These are phyloP conservation scores for Nematopogon swammerdamellus DNA, from an alignment of 2,888 invertebrate genomes.

Conservation along the genomic window DNA sequence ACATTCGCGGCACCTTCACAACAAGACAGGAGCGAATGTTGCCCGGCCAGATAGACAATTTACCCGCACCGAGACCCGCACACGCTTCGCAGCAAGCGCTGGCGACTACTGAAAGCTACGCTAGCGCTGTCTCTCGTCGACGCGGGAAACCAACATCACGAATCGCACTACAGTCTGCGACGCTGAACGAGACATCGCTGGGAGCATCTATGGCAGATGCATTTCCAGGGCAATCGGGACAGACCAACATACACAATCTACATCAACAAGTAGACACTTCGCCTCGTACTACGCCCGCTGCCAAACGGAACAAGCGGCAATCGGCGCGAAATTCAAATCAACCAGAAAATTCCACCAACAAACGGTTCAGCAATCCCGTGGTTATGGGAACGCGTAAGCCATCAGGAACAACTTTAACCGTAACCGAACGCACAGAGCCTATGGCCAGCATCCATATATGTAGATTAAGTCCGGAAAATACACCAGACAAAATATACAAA, in stretches of 20 bases:
- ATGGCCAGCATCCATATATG: not conserved
- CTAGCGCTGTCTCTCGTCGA: not conserved
- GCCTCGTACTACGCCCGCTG: too few relatives aligned
- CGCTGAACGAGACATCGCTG: not conserved
- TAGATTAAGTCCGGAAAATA: not conserved
- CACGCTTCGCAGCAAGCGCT: not conserved
- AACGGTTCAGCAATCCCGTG: not conserved
- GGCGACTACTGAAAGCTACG: not conserved
- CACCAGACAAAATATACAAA: not conserved
- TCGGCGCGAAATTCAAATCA: not conserved
- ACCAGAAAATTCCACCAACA: not conserved
- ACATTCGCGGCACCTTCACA: not conserved
- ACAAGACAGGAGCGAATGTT: not conserved
- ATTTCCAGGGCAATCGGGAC: too few relatives aligned
- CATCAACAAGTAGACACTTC: too few relatives aligned
- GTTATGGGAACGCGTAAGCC: not conserved
- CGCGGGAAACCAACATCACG: not conserved
- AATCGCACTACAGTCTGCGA: not conserved
- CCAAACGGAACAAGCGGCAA: not conserved
- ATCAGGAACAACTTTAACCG: not conserved
- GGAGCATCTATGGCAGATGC: not conserved
- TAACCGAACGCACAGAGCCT: not conserved
- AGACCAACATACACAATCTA: too few relatives aligned
- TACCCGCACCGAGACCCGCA: too few relatives aligned
- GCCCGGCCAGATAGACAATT: not conserved